Base-by-base conservation (phyloP, 2,113 vertebrate species). In the Plecotus auritus region DNA sequence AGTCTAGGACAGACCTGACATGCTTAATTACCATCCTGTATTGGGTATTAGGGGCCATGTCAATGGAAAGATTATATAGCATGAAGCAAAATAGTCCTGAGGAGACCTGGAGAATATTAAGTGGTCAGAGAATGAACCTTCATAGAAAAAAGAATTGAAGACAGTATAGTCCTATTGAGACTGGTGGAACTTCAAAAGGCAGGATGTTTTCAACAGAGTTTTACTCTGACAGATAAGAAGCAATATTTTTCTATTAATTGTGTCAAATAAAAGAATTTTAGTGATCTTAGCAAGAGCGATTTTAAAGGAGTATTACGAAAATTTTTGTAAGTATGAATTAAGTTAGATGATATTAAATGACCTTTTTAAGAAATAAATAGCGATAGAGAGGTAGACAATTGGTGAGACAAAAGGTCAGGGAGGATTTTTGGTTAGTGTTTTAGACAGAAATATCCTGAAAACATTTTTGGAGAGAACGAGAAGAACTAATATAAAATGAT, bases 301-400 rank as follows among this genome's bases (percentile, higher is more conserved):
- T 96, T 86, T 90, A 84, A 95, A 83, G 18, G 26, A 86, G 28
- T 14, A 49, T 28, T 56, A 9, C 1, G 18, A 45, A 7, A 88
- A 20, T 23, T 18, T 85, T 1, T 66, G 2, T 37, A 87, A 93
- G 66, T 78, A 42, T 72, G 47, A 72, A 72, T 49, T 90, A 73
- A 54, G 17, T 86, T 87, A 88, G 3, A 91, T 49, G 8, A 81
- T 66, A 80, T 30, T 61, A 88, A 81, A 40, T 76, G n/a, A 69
- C 7, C 28, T 74, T 93, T 87, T 74, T 0, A 40, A 51, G 51
- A 89, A 76, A 42, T 83, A 67, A 94, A 61, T n/a, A 56, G 9
- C 51, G 18, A 59, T 20, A 59, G 18, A 83, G 28, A 94, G 4
- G 2, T 28, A 89, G 22, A 35, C 4, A 80, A 10, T 8, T 72